Conservation (phyloP, 2,888 invertebrate genomes). For the Hedya salicella region DNA sequence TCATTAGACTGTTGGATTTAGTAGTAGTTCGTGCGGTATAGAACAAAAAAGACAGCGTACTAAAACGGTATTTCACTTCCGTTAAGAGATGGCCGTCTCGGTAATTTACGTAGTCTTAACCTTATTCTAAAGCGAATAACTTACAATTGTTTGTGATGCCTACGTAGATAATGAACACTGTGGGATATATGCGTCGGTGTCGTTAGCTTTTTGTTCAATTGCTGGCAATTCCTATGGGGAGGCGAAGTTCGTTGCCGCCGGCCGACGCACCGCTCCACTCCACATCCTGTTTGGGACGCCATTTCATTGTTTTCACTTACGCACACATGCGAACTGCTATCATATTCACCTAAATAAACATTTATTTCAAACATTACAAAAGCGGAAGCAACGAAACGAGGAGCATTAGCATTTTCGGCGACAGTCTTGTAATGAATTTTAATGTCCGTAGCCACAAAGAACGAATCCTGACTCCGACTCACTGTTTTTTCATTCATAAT, state of each 20-base stretch:
- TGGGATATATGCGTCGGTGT: constrained; percentile 17
- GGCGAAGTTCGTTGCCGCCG: constrained; percentile 69
- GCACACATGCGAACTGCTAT: constrained; percentile 53
- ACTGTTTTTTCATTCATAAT: constrained; percentile 41
- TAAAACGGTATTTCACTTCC: constrained; percentile 27
- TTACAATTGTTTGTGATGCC: neutral
- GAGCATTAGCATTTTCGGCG: constrained; percentile 54
- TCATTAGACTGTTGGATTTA: neutral
- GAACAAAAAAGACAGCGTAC: constrained; percentile 9
- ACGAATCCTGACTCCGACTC: constrained; percentile 23
- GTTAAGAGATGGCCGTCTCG: constrained; percentile 14
- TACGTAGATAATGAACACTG: neutral
- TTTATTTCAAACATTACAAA: constrained; percentile 53
- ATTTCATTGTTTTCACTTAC: constrained; percentile 64
- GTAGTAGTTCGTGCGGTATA: neutral
- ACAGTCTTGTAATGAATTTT: constrained; percentile 51
- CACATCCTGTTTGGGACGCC: constrained; percentile 71
- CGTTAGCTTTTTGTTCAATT: constrained; percentile 45
- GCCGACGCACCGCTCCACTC: constrained; percentile 66
- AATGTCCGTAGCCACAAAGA: constrained; percentile 36
- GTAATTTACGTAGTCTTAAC: constrained; percentile 10
- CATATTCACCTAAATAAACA: constrained; percentile 56
- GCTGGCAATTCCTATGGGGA: constrained; percentile 54
- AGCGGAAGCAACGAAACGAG: constrained; percentile 54
- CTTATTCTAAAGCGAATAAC: neutral